Percentiles rank a stretch among this genome's conserved stretches.
Evolutionary conservation across 2,888 invertebrate species (phyloP).

Genomic region (Schizotus pectinicornis): DNA sequence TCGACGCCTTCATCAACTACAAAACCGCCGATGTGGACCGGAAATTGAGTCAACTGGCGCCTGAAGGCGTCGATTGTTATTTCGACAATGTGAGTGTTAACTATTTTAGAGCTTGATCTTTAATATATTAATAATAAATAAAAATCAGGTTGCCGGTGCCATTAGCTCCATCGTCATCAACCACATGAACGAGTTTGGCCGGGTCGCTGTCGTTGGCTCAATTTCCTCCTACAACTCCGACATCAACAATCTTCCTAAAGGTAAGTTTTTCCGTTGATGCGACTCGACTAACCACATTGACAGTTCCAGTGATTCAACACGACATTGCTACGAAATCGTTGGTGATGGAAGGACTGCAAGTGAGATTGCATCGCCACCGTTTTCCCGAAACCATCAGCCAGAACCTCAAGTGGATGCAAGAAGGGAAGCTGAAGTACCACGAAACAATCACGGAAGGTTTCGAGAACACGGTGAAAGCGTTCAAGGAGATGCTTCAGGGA

Average conservation of each 20-base stretch:
- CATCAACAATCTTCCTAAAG: constrained; percentile 30
- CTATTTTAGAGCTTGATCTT: too few relatives aligned
- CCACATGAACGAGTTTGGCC: constrained; percentile 70
- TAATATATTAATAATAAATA: neutral
- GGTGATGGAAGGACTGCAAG: constrained; percentile 69
- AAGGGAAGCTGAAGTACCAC: constrained; percentile 70
- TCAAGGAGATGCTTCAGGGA: constrained; percentile 67
- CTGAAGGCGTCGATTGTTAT: constrained; percentile 76
- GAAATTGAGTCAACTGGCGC: constrained; percentile 67
- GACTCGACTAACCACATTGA: constrained; percentile 5
- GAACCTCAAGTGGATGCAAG: constrained; percentile 65
- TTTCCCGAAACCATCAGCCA: constrained; percentile 64
- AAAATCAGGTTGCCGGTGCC: constrained; percentile 77
- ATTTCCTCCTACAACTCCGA: constrained; percentile 69
- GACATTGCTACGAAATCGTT: constrained; percentile 64
- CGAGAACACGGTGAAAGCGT: constrained; percentile 71
- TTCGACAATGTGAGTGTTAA: constrained; percentile 73
- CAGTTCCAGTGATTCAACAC: constrained; percentile 62
- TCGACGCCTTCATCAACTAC: constrained; percentile 75
- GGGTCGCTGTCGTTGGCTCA: constrained; percentile 73
- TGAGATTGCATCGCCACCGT: constrained; percentile 61
- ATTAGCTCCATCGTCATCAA: constrained; percentile 68
- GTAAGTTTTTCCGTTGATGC: constrained; percentile 23
- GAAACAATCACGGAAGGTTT: constrained; percentile 74
- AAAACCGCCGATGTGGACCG: constrained; percentile 65